Conservation (phyloP, 2,888 invertebrate species). For the Drosophila mimica region DNA sequence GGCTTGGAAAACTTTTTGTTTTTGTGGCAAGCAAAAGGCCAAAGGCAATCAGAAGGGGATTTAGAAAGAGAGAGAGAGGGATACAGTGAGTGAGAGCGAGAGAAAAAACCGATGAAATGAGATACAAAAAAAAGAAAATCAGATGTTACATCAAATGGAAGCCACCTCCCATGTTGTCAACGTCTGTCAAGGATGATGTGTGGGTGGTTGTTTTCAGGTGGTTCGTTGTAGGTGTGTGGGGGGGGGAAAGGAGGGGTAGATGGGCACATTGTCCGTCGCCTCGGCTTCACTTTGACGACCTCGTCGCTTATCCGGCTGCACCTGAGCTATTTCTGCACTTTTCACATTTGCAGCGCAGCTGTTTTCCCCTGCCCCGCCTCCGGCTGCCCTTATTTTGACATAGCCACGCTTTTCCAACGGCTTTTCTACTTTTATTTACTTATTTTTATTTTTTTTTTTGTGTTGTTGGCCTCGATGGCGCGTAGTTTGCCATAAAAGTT, state of each 20-base stretch:
- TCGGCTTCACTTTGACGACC: constrained; percentile 69
- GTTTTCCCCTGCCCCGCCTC: neutral
- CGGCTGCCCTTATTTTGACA: constrained; percentile 18
- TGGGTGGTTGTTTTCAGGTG: neutral
- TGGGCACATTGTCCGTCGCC: constrained; percentile 29
- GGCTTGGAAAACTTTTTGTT: constrained; percentile 37
- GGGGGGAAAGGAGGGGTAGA: neutral
- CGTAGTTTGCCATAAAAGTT: constrained; percentile 78
- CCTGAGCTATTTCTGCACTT: constrained; percentile 78
- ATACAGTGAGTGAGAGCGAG: neutral
- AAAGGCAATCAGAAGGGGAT: neutral
- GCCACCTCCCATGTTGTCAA: constrained; percentile 23
- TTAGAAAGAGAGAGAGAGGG: no score
- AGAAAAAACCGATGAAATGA: neutral
- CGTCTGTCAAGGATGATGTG: constrained; percentile 7
- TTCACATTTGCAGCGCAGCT: constrained; percentile 68
- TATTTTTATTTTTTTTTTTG: neutral
- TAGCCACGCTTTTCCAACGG: constrained; percentile 50
- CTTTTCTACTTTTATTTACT: constrained; percentile 28
- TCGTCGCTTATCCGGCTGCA: constrained; percentile 71
- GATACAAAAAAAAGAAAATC: constrained; percentile 23
- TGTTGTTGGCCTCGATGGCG: constrained; percentile 60
- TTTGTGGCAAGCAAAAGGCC: constrained; percentile 6
- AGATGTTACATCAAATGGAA: constrained; percentile 45
- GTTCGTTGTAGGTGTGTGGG: neutral